phyloP scores from a whole-genome alignment of 2,888 invertebrate genomes.

The Cerastoderma edule region DNA sequence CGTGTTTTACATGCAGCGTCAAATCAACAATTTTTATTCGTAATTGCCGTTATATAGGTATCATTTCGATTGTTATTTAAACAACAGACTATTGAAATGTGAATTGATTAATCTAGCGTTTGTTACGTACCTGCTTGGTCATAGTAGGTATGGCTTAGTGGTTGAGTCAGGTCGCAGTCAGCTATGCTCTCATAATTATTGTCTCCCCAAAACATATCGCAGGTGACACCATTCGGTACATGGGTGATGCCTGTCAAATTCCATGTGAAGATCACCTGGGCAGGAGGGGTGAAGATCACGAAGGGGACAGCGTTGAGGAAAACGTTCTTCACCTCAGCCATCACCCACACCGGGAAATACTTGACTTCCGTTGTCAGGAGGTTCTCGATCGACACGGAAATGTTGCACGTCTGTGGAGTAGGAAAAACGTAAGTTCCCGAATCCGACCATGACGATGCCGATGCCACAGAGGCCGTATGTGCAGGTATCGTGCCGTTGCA shows the following conservation, averaged over 20 bases:
- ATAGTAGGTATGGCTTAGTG: not conserved
- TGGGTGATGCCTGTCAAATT: not conserved
- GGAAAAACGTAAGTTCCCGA: conserved; percentile 55
- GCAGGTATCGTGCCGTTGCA: conserved; percentile 11
- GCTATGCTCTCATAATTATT: conserved; percentile 24
- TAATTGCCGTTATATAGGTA: too few relatives aligned
- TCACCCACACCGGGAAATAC: conserved; percentile 55
- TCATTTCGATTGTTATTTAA: too few relatives aligned
- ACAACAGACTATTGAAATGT: too few relatives aligned
- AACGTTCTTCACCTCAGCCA: conserved; percentile 51
- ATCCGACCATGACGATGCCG: conserved; percentile 16
- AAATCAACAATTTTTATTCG: too few relatives aligned
- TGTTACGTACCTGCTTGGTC: conserved; percentile 18
- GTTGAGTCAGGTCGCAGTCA: conserved; percentile 38
- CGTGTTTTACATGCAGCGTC: too few relatives aligned
- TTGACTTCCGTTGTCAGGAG: conserved; percentile 35
- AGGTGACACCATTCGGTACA: conserved; percentile 66
- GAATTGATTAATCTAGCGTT: too few relatives aligned
- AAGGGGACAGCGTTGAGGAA: conserved; percentile 19
- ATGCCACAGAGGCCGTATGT: not conserved
- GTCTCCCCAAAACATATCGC: conserved; percentile 70
- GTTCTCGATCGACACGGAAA: conserved; percentile 62
- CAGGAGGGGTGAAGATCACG: conserved; percentile 60
- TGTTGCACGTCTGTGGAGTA: conserved; percentile 54
- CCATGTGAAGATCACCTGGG: conserved; percentile 43